A percentile compares a stretch with the other conserved stretches of the same genome.
These are phyloP conservation scores for Nylanderia fulva DNA, from an alignment of 1,140 invertebrate species.

Conservation along the genomic window DNA sequence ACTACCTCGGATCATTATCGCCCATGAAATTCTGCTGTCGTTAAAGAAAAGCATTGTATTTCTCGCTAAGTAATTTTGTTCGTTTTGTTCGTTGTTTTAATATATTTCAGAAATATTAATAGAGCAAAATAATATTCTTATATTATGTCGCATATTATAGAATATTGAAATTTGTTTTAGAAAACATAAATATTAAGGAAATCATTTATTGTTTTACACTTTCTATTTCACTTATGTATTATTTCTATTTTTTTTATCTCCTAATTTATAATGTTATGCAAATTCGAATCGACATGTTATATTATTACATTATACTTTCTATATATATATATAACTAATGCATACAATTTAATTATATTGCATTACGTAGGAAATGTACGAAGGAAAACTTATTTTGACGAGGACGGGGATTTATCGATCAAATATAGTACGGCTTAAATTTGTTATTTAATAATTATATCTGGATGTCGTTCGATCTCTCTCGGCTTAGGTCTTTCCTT, in stretches of 20 bases:
- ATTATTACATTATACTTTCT: not conserved
- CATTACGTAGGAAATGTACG: not conserved
- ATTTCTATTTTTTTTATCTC: not conserved
- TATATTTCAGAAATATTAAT: not conserved
- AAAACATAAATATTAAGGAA: not conserved
- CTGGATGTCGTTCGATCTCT: constrained; percentile 74
- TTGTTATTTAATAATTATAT: constrained; percentile 77
- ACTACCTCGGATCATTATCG: constrained; percentile 63
- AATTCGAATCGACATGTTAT: not conserved
- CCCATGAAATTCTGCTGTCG: constrained; percentile 54
- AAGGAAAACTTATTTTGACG: not conserved
- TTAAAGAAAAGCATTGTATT: constrained; percentile 59
- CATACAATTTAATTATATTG: not conserved
- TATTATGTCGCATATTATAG: not conserved
- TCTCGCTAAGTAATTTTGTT: constrained; percentile 22
- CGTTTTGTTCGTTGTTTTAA: not conserved
- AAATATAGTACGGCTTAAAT: constrained; percentile 60
- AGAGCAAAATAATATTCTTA: not conserved
- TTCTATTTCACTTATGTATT: not conserved
- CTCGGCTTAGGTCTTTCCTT: constrained; percentile 81
- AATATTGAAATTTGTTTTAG: not conserved
- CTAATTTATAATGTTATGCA: not conserved
- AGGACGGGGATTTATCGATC: constrained; percentile 12
- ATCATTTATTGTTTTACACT: not conserved
- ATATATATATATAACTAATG: not conserved